phyloP scores from a whole-genome alignment of 2,113 vertebrate genomes.

The Romanogobio albipinnatus region DNA sequence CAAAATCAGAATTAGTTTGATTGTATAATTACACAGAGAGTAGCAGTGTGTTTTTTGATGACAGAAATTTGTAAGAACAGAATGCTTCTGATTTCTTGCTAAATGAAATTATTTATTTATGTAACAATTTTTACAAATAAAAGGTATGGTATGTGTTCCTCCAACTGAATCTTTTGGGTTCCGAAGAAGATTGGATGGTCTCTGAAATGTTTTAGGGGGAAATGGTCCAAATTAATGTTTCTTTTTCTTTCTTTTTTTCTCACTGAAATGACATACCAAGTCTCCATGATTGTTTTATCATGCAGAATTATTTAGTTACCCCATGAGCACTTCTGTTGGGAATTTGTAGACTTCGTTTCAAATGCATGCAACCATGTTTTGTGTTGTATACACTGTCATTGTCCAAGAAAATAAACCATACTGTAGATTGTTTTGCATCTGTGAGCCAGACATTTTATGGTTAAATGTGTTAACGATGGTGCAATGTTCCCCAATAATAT shows the following conservation, averaged over 20 bases:
- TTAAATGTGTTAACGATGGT: neutral
- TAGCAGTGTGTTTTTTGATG: neutral
- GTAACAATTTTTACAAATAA: neutral
- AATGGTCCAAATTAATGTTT: neutral
- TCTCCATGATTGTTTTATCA: neutral
- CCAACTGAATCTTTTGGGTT: neutral
- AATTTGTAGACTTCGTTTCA: neutral
- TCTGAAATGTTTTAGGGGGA: neutral
- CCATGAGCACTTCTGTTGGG: neutral
- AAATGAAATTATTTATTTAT: neutral
- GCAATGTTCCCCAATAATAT: neutral
- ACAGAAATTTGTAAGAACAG: neutral
- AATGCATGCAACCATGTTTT: slow-evolving; percentile 3
- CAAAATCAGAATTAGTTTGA: neutral
- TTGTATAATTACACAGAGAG: neutral
- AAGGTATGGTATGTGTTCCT: neutral
- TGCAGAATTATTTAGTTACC: neutral
- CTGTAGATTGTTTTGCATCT: neutral
- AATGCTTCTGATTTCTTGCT: neutral
- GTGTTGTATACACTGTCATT: neutral
- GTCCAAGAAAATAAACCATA: neutral
- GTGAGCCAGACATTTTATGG: neutral
- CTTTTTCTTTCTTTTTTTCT: neutral
- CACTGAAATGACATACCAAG: neutral
- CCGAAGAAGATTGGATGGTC: neutral